phyloP scores from a whole-genome alignment of 2,797 vertebrate species.

The Hirundo rustica region DNA sequence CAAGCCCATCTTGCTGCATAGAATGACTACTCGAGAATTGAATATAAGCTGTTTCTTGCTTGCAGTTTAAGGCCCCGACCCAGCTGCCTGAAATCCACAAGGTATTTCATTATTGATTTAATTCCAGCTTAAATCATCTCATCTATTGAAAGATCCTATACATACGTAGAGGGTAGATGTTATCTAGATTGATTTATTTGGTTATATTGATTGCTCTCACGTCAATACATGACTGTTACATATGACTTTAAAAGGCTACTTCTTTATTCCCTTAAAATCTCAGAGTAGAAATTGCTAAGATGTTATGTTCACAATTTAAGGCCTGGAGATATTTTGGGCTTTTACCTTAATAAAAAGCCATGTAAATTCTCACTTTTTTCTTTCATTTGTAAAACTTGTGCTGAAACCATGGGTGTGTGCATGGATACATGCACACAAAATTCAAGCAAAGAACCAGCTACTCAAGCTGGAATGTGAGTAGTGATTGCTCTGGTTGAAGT shows the following conservation, averaged over 20 bases:
- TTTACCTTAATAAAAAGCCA: not conserved
- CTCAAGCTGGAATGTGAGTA: not conserved
- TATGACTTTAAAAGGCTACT: not conserved
- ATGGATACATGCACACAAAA: not conserved
- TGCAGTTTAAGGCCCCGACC: not conserved
- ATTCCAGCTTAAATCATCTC: not conserved
- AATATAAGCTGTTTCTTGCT: not conserved
- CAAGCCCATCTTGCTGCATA: not conserved
- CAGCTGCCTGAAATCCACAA: not conserved
- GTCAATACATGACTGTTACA: not conserved
- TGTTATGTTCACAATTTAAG: not conserved
- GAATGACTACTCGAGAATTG: not conserved
- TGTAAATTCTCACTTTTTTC: not conserved
- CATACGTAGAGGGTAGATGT: not conserved
- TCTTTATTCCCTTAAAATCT: not conserved
- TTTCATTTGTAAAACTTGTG: not conserved
- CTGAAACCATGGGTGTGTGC: not conserved
- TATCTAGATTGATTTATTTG: not conserved
- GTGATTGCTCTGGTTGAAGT: not conserved
- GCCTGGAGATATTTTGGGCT: not conserved
- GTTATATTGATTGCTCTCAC: not conserved
- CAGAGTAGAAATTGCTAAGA: not conserved
- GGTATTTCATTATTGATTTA: not conserved
- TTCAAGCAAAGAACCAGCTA: not conserved
- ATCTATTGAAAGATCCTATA: not conserved